Evolutionary conservation across 92 coral and sea anemone species (phyloP), one percentile per base, ranked within the genome.

Genomic region (Epizoanthus rinbou): DNA sequence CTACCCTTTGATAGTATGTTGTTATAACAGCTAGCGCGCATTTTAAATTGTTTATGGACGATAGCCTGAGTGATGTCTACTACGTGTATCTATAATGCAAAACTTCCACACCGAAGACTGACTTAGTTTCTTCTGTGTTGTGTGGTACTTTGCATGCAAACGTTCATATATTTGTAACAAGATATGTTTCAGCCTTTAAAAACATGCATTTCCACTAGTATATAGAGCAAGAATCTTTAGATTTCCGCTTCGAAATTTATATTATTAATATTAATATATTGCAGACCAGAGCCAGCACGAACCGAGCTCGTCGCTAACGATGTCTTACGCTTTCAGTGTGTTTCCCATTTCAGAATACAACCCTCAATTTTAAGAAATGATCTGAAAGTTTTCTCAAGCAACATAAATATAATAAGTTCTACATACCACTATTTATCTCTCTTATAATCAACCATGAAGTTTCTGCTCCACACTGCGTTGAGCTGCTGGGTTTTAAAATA

Each of bases 251-350:
- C 18, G 25, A 70, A 70, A 15, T 9, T 16, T 70, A 70, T 57
- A 70, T 70, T 70, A 70, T 70, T 70, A 70, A 70, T 70, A 70
- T 56, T 28, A 28, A 28, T 28, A 28, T 28, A 70, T 57, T 70
- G 28, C 31, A 28, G 31, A 70, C 41, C 41, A 67, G 52, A 69
- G 23, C 54, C 8, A 69, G 16, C n/a, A 25, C 2, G n/a, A 3
- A n/a, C n/a, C n/a, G n/a, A 25, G 41, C 15, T 28, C 18, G n/a
- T 65, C 45, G 43, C 15, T 63, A 22, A 43, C 50, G 50, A 43
- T 43, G 5, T 43, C 50, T 43, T 5, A 43, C 50, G 50, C 10
- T 43, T 43, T 43, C 11, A 0, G 50, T 5, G 50, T 1, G 50
- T 10, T 43, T 43, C 50, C 6, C 50, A 43, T 43, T 8, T 6